phyloP scores from a whole-genome alignment of 2,797 vertebrate species.

The Octomys mimax region DNA sequence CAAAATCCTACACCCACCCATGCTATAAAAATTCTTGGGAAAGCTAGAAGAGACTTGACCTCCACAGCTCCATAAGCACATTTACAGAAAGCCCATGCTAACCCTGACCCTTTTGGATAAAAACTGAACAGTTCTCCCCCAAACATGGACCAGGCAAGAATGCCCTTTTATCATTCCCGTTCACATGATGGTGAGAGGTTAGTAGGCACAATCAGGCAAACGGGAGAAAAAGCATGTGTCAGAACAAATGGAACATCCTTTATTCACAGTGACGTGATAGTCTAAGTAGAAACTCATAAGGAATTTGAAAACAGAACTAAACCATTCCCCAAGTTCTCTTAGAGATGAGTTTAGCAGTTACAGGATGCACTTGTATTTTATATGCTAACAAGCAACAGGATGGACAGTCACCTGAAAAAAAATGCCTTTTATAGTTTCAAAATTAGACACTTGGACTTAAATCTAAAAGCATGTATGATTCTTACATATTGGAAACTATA shows the following conservation, averaged over 20 bases:
- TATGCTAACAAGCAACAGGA: not conserved
- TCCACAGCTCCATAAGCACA: not conserved
- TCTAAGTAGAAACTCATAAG: not conserved
- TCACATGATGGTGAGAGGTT: not conserved
- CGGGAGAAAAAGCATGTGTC: not conserved
- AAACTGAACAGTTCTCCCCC: not conserved
- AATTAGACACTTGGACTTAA: not conserved
- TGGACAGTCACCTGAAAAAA: not conserved
- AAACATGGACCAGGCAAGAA: not conserved
- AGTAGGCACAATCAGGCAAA: not conserved
- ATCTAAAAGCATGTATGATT: not conserved
- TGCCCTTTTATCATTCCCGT: not conserved
- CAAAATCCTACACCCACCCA: not conserved
- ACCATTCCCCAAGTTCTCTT: not conserved
- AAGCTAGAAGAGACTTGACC: not conserved
- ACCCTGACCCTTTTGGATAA: not conserved
- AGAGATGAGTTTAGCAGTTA: not conserved
- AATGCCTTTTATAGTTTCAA: not conserved
- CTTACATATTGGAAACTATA: not conserved
- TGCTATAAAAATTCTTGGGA: not conserved
- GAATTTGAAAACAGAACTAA: not conserved
- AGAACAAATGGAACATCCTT: not conserved
- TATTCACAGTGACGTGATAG: not conserved
- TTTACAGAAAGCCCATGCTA: not conserved
- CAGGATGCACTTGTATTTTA: not conserved